Conservation (phyloP, 2,888 invertebrate species). For the Galerucella nymphaeae region DNA sequence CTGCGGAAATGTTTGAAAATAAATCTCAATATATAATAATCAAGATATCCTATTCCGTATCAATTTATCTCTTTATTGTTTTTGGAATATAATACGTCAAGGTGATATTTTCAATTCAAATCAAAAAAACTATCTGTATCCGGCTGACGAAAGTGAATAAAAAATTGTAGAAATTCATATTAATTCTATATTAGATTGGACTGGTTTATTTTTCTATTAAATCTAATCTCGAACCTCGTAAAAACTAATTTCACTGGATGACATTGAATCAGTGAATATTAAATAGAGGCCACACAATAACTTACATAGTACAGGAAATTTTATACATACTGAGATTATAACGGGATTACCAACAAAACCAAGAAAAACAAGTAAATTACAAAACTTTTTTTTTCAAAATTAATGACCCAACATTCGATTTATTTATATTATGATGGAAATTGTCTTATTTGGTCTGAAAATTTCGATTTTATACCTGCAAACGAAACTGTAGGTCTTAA, state of each 20-base stretch:
- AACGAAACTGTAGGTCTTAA: too few relatives aligned
- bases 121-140: constrained; percentile 19
- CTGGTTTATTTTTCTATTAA: constrained; percentile 22
- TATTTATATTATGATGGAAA: too few relatives aligned
- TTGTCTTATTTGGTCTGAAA: too few relatives aligned
- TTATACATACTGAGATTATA: not conserved
- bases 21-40: too few relatives aligned
- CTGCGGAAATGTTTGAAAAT: too few relatives aligned
- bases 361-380: too few relatives aligned
- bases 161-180: constrained; percentile 15
- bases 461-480: too few relatives aligned
- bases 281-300: constrained; percentile 24
- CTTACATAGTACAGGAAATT: constrained; percentile 13
- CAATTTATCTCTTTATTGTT: too few relatives aligned
- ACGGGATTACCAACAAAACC: not conserved
- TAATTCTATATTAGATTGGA: constrained; percentile 19
- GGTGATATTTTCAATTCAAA: constrained; percentile 15
- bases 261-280: constrained; percentile 29
- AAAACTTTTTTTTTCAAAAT: too few relatives aligned
- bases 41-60: too few relatives aligned
- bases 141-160: constrained; percentile 25
- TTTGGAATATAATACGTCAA: constrained; percentile 8
- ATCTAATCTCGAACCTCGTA: constrained; percentile 18
- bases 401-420: too few relatives aligned
- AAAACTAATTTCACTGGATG: constrained; percentile 33